Percentiles rank a stretch among this genome's conserved stretches.
phyloP scores from a whole-genome alignment of 2,797 vertebrate genomes.

The Enteromius treurensis region DNA sequence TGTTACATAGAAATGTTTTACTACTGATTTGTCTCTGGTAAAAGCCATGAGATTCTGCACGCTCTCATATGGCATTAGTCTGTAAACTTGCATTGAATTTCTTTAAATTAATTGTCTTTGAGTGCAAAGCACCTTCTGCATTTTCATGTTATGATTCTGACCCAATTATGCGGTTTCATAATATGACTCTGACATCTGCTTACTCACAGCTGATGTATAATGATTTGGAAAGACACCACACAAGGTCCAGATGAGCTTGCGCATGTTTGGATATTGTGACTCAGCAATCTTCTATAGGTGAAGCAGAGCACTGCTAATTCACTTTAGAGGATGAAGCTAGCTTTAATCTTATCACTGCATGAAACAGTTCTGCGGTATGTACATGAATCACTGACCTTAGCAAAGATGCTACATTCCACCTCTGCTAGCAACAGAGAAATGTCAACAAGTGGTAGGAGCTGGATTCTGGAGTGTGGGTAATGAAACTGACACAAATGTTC shows the following conservation, averaged over 20 bases:
- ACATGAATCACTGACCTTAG: conserved; percentile 73
- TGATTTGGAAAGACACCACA: background rate
- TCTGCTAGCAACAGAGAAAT: conserved; percentile 48
- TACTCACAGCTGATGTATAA: conserved; percentile 14
- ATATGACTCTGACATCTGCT: conserved; percentile 10
- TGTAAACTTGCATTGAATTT: background rate
- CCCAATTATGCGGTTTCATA: background rate
- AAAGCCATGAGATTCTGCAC: background rate
- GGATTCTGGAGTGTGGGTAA: background rate
- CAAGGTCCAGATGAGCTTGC: background rate
- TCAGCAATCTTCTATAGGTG: conserved; percentile 67
- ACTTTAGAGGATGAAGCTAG: conserved; percentile 77
- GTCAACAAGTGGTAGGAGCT: conserved; percentile 36
- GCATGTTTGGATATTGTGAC: conserved; percentile 45
- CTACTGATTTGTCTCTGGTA: background rate
- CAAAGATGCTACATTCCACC: conserved; percentile 56
- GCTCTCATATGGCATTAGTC: background rate
- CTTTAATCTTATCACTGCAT: conserved; percentile 76
- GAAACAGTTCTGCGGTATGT: conserved; percentile 68
- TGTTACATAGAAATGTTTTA: background rate
- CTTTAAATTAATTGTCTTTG: background rate
- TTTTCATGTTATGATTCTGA: background rate
- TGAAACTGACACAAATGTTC: conserved; percentile 48
- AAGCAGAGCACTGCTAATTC: conserved; percentile 73
- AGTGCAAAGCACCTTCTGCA: background rate